These are phyloP conservation scores for Frankliniella intonsa DNA, from an alignment of 2,888 invertebrate species.

Conservation along the genomic window DNA sequence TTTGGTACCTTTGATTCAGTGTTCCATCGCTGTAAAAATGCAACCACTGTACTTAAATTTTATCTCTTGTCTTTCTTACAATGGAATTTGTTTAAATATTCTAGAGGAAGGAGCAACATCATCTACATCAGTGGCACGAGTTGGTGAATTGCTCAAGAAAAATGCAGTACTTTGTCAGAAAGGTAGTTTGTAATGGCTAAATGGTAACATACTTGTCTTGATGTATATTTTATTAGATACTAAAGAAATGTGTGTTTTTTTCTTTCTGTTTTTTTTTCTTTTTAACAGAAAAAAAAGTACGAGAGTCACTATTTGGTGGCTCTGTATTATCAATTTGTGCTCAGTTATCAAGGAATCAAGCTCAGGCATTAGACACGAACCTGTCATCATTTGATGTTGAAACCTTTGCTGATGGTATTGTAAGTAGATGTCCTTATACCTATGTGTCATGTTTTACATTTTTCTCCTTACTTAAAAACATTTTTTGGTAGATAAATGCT, in stretches of 20 bases:
- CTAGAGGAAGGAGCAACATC: not conserved
- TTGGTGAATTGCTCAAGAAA: not conserved
- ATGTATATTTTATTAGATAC: not conserved
- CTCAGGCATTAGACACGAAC: not conserved
- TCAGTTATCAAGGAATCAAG: not conserved
- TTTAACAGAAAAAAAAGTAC: not conserved
- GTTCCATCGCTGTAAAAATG: not conserved
- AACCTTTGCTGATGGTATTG: slow-evolving; percentile 8
- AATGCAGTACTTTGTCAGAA: not conserved
- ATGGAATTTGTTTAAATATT: not conserved
- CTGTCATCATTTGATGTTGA: not conserved
- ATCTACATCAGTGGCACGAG: not conserved
- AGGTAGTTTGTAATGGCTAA: not conserved
- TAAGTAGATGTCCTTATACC: not conserved
- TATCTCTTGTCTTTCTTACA: not conserved
- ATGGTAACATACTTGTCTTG: not conserved
- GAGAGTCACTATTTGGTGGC: not conserved
- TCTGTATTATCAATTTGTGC: not conserved
- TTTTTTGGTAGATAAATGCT: not conserved
- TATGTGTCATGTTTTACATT: not conserved
- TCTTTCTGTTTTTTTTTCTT: not conserved
- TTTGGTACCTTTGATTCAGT: not conserved
- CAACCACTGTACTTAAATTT: not conserved
- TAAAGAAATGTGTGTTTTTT: not conserved
- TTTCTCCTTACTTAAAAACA: not conserved